These are phyloP conservation scores for Polyodon spathula DNA, from an alignment of 2,113 vertebrate genomes.

Conservation along the genomic window DNA sequence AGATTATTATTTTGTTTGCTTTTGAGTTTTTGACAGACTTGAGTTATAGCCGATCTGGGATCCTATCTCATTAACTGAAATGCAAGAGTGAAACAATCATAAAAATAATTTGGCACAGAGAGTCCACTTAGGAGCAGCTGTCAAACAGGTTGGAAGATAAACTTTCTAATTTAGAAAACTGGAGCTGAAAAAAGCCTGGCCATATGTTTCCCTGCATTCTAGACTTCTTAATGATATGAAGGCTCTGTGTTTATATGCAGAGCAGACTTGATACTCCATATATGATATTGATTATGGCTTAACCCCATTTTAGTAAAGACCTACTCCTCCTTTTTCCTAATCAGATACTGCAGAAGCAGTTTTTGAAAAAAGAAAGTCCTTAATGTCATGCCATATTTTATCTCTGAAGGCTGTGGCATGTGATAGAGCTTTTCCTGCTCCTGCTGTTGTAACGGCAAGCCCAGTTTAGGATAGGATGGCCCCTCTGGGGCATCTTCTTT, in stretches of 20 bases:
- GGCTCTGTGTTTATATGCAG: slow-evolving; percentile 71
- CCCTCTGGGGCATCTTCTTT: slow-evolving; percentile 66
- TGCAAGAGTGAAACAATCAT: slow-evolving; percentile 85
- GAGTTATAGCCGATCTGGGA: slow-evolving; percentile 84
- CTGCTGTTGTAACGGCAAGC: slow-evolving; percentile 62
- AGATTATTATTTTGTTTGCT: slow-evolving; percentile 53
- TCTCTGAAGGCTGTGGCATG: slow-evolving; percentile 57
- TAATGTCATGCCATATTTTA: slow-evolving; percentile 75
- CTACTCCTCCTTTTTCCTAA: slow-evolving; percentile 66
- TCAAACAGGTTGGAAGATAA: slow-evolving; percentile 84
- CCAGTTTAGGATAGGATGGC: slow-evolving; percentile 65
- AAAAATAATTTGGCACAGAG: slow-evolving; percentile 88
- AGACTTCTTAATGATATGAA: slow-evolving; percentile 84
- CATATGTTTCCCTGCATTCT: slow-evolving; percentile 68
- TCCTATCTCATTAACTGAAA: slow-evolving; percentile 93
- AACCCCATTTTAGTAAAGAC: slow-evolving; percentile 80
- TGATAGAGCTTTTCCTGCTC: slow-evolving; percentile 49
- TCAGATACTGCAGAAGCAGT: slow-evolving; percentile 72
- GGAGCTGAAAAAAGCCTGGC: slow-evolving; percentile 54
- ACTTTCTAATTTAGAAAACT: slow-evolving; percentile 68
- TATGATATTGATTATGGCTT: slow-evolving; percentile 94
- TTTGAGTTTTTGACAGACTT: slow-evolving; percentile 77
- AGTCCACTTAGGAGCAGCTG: slow-evolving; percentile 84
- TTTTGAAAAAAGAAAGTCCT: slow-evolving; percentile 49
- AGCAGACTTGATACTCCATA: slow-evolving; percentile 65